These are phyloP conservation scores for Leuctra nigra DNA, from an alignment of 2,888 invertebrate species.

Conservation along the genomic window DNA sequence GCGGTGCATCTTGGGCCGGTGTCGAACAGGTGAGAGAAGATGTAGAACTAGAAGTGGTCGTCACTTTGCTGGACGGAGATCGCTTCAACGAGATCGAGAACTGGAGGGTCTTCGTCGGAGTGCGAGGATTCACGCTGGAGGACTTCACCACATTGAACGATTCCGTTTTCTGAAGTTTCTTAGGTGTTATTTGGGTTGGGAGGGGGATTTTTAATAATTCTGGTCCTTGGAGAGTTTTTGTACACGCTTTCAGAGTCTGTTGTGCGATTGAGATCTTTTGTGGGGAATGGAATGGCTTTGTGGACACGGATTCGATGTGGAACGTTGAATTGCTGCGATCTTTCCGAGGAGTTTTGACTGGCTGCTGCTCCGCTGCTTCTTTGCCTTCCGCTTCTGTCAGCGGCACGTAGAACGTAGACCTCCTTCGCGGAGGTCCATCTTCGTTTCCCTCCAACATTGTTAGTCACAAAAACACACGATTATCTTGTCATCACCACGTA, in stretches of 20 bases:
- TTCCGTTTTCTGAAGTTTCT: neutral
- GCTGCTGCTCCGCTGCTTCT: neutral
- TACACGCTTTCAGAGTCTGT: slow-evolving; percentile 16
- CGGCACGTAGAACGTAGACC: slow-evolving; percentile 71
- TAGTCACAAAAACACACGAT: neutral
- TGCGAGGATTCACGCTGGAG: neutral
- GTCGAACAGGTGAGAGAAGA: no score
- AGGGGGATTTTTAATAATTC: slow-evolving; percentile 17
- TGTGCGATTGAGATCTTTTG: neutral
- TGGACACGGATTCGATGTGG: neutral
- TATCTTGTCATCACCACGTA: neutral
- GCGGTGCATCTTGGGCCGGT: neutral
- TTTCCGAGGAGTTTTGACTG: neutral
- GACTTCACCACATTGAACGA: no score
- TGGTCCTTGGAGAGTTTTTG: slow-evolving; percentile 23
- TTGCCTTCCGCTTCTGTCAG: slow-evolving; percentile 35
- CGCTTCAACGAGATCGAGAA: slow-evolving; percentile 31
- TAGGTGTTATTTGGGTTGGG: slow-evolving; percentile 7
- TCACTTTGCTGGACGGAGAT: slow-evolving; percentile 37
- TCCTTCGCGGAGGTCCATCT: slow-evolving; percentile 42
- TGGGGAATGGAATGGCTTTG: neutral
- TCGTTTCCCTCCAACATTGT: neutral
- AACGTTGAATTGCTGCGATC: neutral
- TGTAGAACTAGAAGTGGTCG: slow-evolving; percentile 44
- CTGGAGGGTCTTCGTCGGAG: slow-evolving; percentile 17